A percentile compares a stretch with the other conserved stretches of the same genome.
phyloP scores from a whole-genome alignment of 2,113 vertebrate genomes.

The Chrysochloris asiatica region DNA sequence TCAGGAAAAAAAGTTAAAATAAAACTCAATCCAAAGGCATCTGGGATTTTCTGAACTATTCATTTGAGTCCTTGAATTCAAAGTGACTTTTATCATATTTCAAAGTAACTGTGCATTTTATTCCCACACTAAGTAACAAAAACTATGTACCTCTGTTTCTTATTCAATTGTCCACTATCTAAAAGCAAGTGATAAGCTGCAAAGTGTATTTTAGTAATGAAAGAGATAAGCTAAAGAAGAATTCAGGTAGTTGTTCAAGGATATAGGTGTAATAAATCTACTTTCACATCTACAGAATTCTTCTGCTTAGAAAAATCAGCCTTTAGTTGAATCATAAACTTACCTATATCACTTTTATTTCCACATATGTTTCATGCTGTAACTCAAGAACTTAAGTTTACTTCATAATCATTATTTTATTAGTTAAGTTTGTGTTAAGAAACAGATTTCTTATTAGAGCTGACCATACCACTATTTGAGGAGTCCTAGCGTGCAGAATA shows the following conservation, averaged over 20 bases:
- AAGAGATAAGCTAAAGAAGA: constrained; percentile 52
- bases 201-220: constrained; percentile 64
- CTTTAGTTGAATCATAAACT: constrained; percentile 5
- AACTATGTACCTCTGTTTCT: neutral
- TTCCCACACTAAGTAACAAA: neutral
- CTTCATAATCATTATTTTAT: too few species aligned
- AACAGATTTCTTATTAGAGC: too few species aligned
- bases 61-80: constrained; percentile 52
- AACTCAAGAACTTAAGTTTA: too few species aligned
- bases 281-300: constrained; percentile 9
- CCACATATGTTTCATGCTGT: neutral
- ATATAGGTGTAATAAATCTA: constrained; percentile 51
- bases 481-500: too few species aligned
- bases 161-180: constrained; percentile 29
- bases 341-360: neutral
- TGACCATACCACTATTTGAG: too few species aligned
- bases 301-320: constrained; percentile 11
- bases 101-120: constrained; percentile 34
- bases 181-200: constrained; percentile 55
- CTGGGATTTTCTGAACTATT: constrained; percentile 41
- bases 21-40: constrained; percentile 40
- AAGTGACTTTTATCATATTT: constrained; percentile 60
- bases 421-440: too few species aligned
- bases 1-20: constrained; percentile 26
- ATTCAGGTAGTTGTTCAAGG: constrained; percentile 37